Conservation (phyloP, 2,888 invertebrate genomes). For the Oscheius myriophilus region DNA sequence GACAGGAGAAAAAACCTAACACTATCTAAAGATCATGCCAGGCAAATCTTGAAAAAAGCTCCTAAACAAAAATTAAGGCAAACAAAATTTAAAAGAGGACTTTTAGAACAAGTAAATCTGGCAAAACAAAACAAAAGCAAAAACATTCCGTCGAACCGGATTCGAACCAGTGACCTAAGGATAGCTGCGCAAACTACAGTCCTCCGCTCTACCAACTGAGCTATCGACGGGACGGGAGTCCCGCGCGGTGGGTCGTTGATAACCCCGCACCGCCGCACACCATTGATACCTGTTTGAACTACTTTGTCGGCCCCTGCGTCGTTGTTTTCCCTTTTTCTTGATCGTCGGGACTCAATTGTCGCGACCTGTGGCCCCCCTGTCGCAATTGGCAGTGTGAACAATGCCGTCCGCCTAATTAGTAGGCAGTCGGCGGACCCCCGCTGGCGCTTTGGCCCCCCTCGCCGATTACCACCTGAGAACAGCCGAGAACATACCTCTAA, state of each 20-base stretch:
- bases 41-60: neutral
- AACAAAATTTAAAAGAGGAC: no score
- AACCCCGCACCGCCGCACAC: neutral
- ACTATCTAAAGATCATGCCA: neutral
- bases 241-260: neutral
- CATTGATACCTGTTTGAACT: conserved; percentile 7
- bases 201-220: conserved; percentile 50
- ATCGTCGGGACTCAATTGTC: conserved; percentile 6
- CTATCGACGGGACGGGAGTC: conserved; percentile 35
- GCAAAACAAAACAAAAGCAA: no score
- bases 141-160: no score
- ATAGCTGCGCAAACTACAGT: conserved; percentile 31
- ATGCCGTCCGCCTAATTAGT: conserved; percentile 31
- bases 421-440: conserved; percentile 27
- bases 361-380: conserved; percentile 28
- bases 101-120: no score
- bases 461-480: conserved; percentile 31
- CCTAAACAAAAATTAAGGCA: no score
- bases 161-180: no score
- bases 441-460: conserved; percentile 15
- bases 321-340: no score
- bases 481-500: neutral
- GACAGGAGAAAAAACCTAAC: neutral
- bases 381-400: conserved; percentile 29
- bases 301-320: neutral